Evolutionary conservation across 2,888 invertebrate genomes (phyloP).

Genomic region (Noctua comes): DNA sequence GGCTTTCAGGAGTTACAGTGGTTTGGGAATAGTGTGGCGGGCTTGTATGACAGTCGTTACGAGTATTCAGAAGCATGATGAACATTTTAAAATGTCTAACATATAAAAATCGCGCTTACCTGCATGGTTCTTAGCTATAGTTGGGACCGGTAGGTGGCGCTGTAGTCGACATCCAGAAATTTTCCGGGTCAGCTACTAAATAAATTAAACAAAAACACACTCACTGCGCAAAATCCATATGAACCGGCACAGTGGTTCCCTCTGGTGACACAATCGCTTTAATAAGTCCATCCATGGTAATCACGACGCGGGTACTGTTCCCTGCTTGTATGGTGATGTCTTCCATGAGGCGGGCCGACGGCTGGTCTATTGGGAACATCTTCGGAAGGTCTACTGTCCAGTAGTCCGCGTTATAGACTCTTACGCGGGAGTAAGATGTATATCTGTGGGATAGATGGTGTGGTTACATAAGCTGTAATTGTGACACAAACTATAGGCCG

Average conservation of each 20-base stretch:
- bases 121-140: background rate
- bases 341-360: conserved; percentile 74
- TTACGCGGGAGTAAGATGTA: conserved; percentile 89
- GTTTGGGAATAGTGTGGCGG: too few relatives aligned
- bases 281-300: conserved; percentile 92
- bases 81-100: too few relatives aligned
- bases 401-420: conserved; percentile 89
- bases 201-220: conserved; percentile 68
- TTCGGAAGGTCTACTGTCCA: conserved; percentile 85
- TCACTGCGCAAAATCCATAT: conserved; percentile 94
- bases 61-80: too few relatives aligned
- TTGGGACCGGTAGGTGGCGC: background rate
- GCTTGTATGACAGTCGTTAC: background rate
- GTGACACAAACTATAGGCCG: too few relatives aligned
- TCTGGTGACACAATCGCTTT: conserved; percentile 91
- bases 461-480: background rate
- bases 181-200: background rate
- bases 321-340: conserved; percentile 81
- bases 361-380: conserved; percentile 84
- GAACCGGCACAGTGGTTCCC: conserved; percentile 89
- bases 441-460: conserved; percentile 71
- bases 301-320: conserved; percentile 89
- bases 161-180: background rate
- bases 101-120: too few relatives aligned
- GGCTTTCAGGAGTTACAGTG: too few relatives aligned